Conservation (phyloP, 2,113 vertebrate species). For the Chroicocephalus ridibundus region DNA sequence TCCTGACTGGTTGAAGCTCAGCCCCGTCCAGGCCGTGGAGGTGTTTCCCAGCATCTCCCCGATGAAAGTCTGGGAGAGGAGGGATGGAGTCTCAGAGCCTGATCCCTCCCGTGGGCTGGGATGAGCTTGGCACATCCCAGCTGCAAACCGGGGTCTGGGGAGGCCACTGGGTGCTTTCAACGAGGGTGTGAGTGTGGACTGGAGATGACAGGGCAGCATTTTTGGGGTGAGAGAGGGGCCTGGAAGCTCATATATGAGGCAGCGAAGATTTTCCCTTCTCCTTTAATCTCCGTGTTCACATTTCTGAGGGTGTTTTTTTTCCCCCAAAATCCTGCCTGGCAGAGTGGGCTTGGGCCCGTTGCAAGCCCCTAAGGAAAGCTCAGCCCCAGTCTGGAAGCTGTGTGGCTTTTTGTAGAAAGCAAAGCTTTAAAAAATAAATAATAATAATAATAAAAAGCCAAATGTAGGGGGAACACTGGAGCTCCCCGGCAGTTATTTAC, state of each 20-base stretch:
- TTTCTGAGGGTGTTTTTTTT: neutral
- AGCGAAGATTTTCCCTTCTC: neutral
- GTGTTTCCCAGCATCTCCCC: accelerated
- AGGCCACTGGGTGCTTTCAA: neutral
- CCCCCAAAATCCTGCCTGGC: neutral
- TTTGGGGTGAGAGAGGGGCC: neutral
- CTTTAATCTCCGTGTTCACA: neutral
- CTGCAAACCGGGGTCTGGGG: neutral
- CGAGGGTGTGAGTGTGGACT: neutral
- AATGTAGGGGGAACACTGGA: accelerated
- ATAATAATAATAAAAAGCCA: neutral
- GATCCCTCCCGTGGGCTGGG: neutral
- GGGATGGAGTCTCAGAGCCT: neutral
- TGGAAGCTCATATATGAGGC: too few species aligned
- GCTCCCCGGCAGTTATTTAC: neutral
- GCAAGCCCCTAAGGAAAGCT: neutral
- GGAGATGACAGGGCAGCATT: neutral
- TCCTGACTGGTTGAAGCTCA: neutral
- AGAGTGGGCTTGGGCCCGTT: neutral
- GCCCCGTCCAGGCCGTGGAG: neutral
- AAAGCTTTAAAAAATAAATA: neutral
- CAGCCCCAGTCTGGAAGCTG: neutral
- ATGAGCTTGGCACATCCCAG: neutral
- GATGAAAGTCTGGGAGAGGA: neutral
- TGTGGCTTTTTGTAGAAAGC: neutral